phyloP scores from a whole-genome alignment of 2,113 vertebrate genomes.

The Martes martes region DNA sequence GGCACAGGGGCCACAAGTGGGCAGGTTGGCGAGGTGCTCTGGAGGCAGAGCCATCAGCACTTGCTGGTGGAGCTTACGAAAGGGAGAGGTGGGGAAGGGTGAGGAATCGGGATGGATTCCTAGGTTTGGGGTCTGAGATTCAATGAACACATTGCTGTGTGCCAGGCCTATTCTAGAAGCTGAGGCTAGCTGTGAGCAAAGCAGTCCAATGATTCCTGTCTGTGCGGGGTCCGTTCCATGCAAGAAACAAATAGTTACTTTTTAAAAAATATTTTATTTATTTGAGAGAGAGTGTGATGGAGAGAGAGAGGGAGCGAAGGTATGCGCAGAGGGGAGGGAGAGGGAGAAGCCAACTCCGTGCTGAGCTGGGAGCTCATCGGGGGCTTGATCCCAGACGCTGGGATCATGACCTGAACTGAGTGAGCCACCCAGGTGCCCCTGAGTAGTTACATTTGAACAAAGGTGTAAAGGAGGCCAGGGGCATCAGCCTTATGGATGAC shows the following conservation, averaged over 20 bases:
- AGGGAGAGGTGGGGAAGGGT: background rate
- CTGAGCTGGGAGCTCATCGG: too few relatives aligned
- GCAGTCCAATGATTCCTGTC: rapidly evolving
- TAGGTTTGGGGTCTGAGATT: background rate
- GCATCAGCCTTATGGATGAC: background rate
- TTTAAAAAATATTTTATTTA: background rate
- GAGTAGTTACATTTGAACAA: background rate
- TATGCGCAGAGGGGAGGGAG: too few relatives aligned
- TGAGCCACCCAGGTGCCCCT: background rate
- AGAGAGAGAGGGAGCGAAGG: background rate
- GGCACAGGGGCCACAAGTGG: background rate
- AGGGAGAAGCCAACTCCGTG: too few relatives aligned
- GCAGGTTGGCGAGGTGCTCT: background rate
- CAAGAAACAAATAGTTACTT: background rate
- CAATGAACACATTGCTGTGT: background rate
- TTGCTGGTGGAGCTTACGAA: background rate
- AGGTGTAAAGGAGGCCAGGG: background rate
- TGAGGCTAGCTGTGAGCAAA: background rate
- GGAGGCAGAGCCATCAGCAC: background rate
- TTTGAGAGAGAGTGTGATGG: background rate
- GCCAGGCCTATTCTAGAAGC: background rate
- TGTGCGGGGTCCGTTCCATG: background rate
- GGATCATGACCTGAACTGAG: background rate
- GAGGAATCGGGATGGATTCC: background rate
- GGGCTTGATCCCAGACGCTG: background rate